Percentiles rank a stretch among this genome's conserved stretches.
phyloP scores from a whole-genome alignment of 2,113 vertebrate genomes.

The Melierax canorus region DNA sequence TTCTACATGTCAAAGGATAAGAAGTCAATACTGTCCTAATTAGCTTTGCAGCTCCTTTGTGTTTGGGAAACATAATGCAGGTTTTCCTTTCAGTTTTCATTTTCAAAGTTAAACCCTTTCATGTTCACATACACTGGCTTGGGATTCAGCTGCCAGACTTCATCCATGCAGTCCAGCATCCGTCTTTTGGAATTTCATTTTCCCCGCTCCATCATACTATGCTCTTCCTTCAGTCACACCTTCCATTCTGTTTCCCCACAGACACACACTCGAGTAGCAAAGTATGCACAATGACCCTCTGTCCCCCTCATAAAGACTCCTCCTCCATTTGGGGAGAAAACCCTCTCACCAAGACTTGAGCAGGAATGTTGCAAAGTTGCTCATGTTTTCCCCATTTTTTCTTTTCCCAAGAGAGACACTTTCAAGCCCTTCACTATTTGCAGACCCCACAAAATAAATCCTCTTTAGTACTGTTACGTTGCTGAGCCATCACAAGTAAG shows the following conservation, averaged over 20 bases:
- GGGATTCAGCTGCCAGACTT: neutral
- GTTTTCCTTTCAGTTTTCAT: neutral
- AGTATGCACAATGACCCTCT: neutral
- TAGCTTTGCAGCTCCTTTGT: neutral
- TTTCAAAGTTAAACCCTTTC: neutral
- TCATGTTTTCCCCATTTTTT: fast-evolving
- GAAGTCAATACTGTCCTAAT: neutral
- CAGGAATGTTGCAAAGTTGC: neutral
- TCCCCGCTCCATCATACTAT: neutral
- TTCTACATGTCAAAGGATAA: neutral
- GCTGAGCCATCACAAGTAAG: neutral
- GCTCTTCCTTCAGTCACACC: neutral
- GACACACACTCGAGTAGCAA: neutral
- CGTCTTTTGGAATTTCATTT: neutral
- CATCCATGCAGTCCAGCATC: neutral
- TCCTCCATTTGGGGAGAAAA: neutral
- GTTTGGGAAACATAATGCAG: neutral
- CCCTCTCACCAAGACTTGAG: neutral
- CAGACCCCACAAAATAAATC: neutral
- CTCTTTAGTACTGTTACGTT: fast-evolving
- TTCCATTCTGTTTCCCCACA: neutral
- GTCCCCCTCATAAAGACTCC: neutral
- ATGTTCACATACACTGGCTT: neutral
- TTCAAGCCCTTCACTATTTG: neutral
- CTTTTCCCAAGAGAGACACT: neutral